Percentiles rank a stretch among this genome's conserved stretches.
These are phyloP conservation scores for Gadus chalcogrammus DNA, from an alignment of 2,113 vertebrate species.

Conservation along the genomic window DNA sequence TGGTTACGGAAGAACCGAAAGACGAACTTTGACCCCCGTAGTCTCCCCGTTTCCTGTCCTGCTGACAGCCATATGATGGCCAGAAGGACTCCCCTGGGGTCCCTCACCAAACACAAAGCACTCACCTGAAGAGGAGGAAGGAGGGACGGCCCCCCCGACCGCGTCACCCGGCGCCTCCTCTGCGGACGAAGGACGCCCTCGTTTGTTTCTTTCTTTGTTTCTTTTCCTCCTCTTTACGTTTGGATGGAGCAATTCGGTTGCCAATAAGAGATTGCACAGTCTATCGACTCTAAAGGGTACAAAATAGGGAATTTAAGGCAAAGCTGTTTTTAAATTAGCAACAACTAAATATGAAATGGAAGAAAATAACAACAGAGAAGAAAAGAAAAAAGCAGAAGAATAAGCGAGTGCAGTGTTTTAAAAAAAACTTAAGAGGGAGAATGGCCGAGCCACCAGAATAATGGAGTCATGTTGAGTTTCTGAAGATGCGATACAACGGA, in stretches of 20 bases:
- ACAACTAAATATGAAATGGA: conserved; percentile 71
- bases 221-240: conserved; percentile 34
- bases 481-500: conserved; percentile 56
- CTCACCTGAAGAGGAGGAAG: conserved; percentile 65
- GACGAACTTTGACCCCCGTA: conserved; percentile 63
- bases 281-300: conserved; percentile 98
- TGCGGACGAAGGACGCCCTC: conserved; percentile 71
- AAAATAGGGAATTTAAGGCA: conserved; percentile 83
- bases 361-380: conserved; percentile 78
- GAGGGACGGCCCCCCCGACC: neutral
- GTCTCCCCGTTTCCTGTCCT: conserved; percentile 66
- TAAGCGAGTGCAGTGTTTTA: neutral
- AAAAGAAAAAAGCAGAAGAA: conserved; percentile 52
- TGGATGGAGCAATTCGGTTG: conserved; percentile 97
- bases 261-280: conserved; percentile 99
- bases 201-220: conserved; percentile 62
- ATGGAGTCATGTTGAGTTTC: conserved; percentile 58
- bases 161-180: conserved; percentile 55
- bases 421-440: too few species aligned
- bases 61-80: conserved; percentile 74
- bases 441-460: conserved; percentile 32
- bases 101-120: conserved; percentile 60
- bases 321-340: conserved; percentile 80
- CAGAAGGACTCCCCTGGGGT: conserved; percentile 62
- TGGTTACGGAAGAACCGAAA: conserved; percentile 60